Evolutionary conservation across 1,140 invertebrate species (phyloP).

Genomic region (Drosophila navojoa): DNA sequence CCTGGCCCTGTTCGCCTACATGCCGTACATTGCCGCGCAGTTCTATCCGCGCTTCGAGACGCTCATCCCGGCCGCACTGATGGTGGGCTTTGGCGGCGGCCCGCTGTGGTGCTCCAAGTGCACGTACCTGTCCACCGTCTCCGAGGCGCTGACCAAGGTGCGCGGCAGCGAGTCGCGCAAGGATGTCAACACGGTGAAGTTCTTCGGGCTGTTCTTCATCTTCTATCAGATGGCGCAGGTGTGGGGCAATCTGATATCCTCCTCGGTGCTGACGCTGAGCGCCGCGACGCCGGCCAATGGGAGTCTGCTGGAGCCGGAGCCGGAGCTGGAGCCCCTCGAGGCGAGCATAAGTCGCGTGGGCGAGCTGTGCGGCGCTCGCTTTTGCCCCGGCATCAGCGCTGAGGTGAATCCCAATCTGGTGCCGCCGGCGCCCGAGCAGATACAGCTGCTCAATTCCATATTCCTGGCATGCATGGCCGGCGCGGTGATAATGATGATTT

Average conservation of each 20-base stretch:
- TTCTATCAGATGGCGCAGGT: slow-evolving; percentile 96
- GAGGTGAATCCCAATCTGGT: slow-evolving; percentile 87
- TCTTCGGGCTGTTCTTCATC: slow-evolving; percentile 99
- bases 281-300: slow-evolving; percentile 36
- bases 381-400: slow-evolving; percentile 86
- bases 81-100: slow-evolving; percentile 93
- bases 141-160: slow-evolving; percentile 92
- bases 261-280: slow-evolving; percentile 84
- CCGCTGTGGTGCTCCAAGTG: slow-evolving; percentile 98
- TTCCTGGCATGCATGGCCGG: slow-evolving; percentile 91
- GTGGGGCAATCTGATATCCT: slow-evolving; percentile 96
- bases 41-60: slow-evolving; percentile 94
- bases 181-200: slow-evolving; percentile 95
- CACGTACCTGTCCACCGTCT: slow-evolving; percentile 96
- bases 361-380: slow-evolving; percentile 90
- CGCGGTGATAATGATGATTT: slow-evolving; percentile 90
- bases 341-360: slow-evolving; percentile 64
- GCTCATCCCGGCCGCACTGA: slow-evolving; percentile 93
- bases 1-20: slow-evolving; percentile 92
- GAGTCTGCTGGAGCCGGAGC: background rate
- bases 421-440: slow-evolving; percentile 88
- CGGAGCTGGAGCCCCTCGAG: slow-evolving; percentile 36
- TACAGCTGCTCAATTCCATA: slow-evolving; percentile 91
- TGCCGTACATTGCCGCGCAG: slow-evolving; percentile 96
- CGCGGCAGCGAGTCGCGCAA: slow-evolving; percentile 68